Evolutionary conservation across 2,797 vertebrate species (phyloP).

Genomic region (Silurus lanzhouensis): DNA sequence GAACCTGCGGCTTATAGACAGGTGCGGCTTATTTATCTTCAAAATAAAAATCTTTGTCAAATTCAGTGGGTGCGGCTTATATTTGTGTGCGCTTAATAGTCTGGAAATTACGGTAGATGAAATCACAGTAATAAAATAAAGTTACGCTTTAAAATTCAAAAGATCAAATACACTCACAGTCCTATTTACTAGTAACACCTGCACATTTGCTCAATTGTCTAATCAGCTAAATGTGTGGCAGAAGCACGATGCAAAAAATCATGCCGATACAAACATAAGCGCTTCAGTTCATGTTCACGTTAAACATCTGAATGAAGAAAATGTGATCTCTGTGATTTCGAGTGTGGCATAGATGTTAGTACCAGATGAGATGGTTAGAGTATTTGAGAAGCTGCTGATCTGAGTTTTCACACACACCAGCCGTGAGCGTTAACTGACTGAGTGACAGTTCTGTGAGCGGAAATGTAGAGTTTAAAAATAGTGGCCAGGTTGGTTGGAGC

Average conservation of each 20-base stretch:
- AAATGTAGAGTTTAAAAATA: neutral
- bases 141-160: neutral
- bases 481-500: too few species aligned
- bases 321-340: neutral
- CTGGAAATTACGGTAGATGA: too few species aligned
- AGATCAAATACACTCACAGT: neutral
- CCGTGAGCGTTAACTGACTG: neutral
- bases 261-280: neutral
- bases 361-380: neutral
- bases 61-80: too few species aligned
- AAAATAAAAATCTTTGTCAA: too few species aligned
- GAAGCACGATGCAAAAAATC: neutral
- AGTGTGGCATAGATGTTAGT: neutral
- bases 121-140: neutral
- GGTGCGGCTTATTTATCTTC: too few species aligned
- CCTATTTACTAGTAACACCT: neutral
- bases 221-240: neutral
- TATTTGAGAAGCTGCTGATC: neutral
- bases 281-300: neutral
- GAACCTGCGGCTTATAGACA: too few species aligned
- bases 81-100: too few species aligned
- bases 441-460: neutral
- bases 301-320: neutral
- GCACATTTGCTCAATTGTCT: neutral
- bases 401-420: neutral